Evolutionary conservation across 1,140 invertebrate genomes (phyloP), one percentile per base, ranked within the genome.

Genomic region (Nasonia longicornis): DNA sequence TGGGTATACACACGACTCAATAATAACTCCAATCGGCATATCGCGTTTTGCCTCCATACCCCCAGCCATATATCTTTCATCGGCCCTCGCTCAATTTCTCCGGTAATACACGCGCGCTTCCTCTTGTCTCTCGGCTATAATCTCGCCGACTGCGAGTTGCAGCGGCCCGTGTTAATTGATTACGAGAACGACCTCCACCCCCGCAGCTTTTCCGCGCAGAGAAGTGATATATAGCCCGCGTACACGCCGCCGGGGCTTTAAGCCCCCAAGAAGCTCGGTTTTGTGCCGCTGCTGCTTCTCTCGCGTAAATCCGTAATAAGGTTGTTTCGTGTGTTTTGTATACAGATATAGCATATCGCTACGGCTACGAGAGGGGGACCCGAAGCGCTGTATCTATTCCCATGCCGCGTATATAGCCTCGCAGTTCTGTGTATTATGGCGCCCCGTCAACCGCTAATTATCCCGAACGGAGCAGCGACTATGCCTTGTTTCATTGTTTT

Each of bases 271-370:
- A 58, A 58, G 16, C 52, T 58, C 35, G 74, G 80, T 81, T 77
- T 81, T 81, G 80, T 77, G 14, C 31, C 16, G 31, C 69, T 26
- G 26, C 26, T 26, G 26, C 26, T 26, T 26, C 26, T 77, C 66
- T 16, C 84, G 84, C 87, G 86, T 90, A 90, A 90, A 90, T 89
- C 86, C 86, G 84, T 89, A 90, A 89, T 88, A 87, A 89, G 86
- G 84, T 84, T 86, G 77, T 84, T 87, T n/a, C 35, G 12, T 35
- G 11, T 71, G 16, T 29, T 35, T 16, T n/a, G 16, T 20, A 29
- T 71, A 20, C 12, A 42, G 6, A 42, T 69, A 69, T 22, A 20
- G 4, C 38, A 20, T 29, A 20, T 35, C 63, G 12, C 20, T 66
- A 58, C 1, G 26, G 26, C 26, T 26, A 26, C 26, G 26, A 58